phyloP scores from a whole-genome alignment of 2,797 vertebrate species.

The Pseudochromis fuscus region DNA sequence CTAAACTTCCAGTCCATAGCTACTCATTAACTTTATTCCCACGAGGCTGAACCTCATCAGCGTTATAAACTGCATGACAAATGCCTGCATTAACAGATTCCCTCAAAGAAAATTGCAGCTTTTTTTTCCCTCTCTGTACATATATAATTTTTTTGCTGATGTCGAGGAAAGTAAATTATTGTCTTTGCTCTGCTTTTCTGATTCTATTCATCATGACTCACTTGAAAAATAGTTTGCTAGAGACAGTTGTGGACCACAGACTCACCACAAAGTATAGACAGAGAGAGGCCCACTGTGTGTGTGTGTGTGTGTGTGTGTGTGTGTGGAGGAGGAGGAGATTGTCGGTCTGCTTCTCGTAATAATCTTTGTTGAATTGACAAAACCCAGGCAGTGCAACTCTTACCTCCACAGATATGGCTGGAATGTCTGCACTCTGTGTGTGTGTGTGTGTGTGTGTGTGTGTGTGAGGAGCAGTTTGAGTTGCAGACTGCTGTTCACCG shows the following conservation, averaged over 20 bases:
- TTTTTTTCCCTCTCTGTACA: neutral
- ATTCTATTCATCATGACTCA: conserved; percentile 20
- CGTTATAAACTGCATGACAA: conserved; percentile 8
- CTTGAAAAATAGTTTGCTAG: conserved; percentile 1
- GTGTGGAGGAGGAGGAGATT: conserved; percentile 8
- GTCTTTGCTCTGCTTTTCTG: conserved; percentile 3
- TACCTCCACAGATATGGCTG: conserved; percentile 50
- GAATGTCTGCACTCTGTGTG: conserved; percentile 17
- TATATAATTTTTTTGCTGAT: conserved; percentile 1
- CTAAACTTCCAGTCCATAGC: neutral
- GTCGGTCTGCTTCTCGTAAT: conserved; percentile 56
- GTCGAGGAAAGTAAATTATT: conserved; percentile 3
- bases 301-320: conserved; percentile 26
- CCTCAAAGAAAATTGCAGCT: neutral
- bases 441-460: conserved; percentile 11
- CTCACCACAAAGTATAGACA: conserved; percentile 24
- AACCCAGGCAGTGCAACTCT: conserved; percentile 45
- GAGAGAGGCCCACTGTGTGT: conserved; percentile 5
- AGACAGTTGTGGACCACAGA: conserved; percentile 26
- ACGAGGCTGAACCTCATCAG: neutral
- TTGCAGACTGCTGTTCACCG: neutral
- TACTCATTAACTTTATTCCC: neutral
- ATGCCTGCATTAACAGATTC: conserved; percentile 6
- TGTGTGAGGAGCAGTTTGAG: neutral
- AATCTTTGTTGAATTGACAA: conserved; percentile 46